Evolutionary conservation across 2,113 vertebrate species (phyloP).

Genomic region (Bambusicola thoracicus): DNA sequence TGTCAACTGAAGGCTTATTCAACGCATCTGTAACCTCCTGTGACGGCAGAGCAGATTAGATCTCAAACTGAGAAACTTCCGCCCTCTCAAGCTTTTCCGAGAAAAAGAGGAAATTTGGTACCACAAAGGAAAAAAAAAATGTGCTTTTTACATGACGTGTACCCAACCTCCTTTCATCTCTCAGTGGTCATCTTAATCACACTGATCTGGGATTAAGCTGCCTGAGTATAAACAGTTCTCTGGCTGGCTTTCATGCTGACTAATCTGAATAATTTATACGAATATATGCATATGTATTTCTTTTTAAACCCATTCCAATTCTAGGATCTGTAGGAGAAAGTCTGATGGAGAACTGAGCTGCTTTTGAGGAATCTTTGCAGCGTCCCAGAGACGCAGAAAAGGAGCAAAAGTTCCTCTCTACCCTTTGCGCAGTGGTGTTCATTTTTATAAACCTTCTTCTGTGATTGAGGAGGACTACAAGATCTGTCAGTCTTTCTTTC

Average conservation of each 20-base stretch:
- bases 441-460: background rate
- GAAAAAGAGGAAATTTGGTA: slow-evolving; percentile 68
- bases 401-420: background rate
- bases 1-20: slow-evolving; percentile 15
- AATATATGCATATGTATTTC: background rate
- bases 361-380: background rate
- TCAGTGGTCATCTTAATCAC: background rate
- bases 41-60: slow-evolving; percentile 56
- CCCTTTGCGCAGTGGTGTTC: background rate
- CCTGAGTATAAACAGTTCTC: background rate
- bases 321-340: background rate
- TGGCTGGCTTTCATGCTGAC: background rate
- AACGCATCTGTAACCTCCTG: slow-evolving; percentile 59
- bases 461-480: background rate
- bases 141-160: background rate
- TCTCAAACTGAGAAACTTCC: slow-evolving; percentile 64
- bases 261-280: background rate
- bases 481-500: background rate
- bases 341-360: background rate
- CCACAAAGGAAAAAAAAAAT: background rate
- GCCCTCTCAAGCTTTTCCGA: slow-evolving; percentile 55
- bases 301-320: background rate
- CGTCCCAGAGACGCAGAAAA: background rate
- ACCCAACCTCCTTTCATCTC: background rate
- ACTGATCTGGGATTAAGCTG: background rate